Evolutionary conservation across 1,140 invertebrate genomes (phyloP).

Genomic region (Drosophila busckii): DNA sequence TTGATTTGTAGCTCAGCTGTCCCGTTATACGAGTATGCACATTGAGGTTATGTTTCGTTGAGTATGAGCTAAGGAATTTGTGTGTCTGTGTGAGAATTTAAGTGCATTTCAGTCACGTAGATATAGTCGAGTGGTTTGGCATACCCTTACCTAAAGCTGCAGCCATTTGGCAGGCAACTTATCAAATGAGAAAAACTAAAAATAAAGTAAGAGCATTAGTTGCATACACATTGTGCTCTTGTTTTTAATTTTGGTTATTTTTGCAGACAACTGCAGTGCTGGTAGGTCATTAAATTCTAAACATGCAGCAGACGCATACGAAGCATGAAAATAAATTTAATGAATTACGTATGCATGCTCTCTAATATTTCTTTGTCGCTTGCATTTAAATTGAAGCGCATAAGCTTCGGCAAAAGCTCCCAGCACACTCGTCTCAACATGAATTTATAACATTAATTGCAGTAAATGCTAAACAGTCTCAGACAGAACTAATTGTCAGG

Average conservation of each 20-base stretch:
- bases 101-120: conserved; percentile 37
- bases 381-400: background rate
- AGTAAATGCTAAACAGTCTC: too few relatives aligned
- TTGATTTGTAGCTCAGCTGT: conserved; percentile 46
- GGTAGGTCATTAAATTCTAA: conserved; percentile 23
- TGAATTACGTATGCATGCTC: conserved; percentile 6
- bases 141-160: background rate
- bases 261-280: conserved; percentile 7
- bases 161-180: background rate
- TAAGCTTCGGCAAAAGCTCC: too few relatives aligned
- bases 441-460: too few relatives aligned
- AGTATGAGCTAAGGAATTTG: background rate
- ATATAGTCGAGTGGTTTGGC: conserved; percentile 17
- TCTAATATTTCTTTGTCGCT: background rate
- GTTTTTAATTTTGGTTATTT: background rate
- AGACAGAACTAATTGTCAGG: too few relatives aligned
- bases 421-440: too few relatives aligned
- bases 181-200: too few relatives aligned
- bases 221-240: too few relatives aligned
- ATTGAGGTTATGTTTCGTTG: conserved; percentile 35
- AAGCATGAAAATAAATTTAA: conserved; percentile 17
- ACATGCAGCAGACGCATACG: conserved; percentile 10
- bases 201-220: too few relatives aligned
- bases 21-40: conserved; percentile 39
- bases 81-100: background rate